Percentiles rank a stretch among this genome's conserved stretches.
Evolutionary conservation across 1,140 invertebrate species (phyloP).

Genomic region (Sipha flava): DNA sequence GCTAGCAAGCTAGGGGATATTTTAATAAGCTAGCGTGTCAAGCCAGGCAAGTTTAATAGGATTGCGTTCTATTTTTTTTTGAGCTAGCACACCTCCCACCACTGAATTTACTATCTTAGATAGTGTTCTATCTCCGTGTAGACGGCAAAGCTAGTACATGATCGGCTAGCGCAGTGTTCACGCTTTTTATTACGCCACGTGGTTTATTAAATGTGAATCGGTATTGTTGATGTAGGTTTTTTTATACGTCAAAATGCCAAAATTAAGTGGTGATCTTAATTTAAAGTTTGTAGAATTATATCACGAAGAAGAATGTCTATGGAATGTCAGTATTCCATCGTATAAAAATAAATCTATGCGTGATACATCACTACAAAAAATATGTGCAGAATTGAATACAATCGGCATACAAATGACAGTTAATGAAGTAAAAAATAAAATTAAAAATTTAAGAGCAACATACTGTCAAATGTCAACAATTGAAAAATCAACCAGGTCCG

Average conservation of each 20-base stretch:
- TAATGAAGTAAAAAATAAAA: slow-evolving; percentile 4
- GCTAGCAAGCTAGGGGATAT: neutral
- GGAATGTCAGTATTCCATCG: neutral
- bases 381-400: neutral
- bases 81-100: neutral
- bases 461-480: neutral
- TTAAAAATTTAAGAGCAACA: neutral
- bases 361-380: slow-evolving; percentile 2
- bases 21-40: neutral
- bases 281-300: neutral
- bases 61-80: neutral
- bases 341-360: neutral
- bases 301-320: neutral
- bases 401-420: slow-evolving; percentile 5
- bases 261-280: neutral
- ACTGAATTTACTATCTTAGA: neutral
- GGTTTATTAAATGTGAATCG: neutral
- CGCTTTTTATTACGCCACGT: neutral
- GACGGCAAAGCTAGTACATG: neutral
- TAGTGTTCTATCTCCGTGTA: neutral
- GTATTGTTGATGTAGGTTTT: slow-evolving; percentile 6
- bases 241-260: slow-evolving; percentile 7
- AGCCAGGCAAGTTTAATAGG: neutral
- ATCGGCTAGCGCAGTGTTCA: neutral
- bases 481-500: neutral